phyloP scores from a whole-genome alignment of 1,140 invertebrate genomes.

The Cephus cinctus region DNA sequence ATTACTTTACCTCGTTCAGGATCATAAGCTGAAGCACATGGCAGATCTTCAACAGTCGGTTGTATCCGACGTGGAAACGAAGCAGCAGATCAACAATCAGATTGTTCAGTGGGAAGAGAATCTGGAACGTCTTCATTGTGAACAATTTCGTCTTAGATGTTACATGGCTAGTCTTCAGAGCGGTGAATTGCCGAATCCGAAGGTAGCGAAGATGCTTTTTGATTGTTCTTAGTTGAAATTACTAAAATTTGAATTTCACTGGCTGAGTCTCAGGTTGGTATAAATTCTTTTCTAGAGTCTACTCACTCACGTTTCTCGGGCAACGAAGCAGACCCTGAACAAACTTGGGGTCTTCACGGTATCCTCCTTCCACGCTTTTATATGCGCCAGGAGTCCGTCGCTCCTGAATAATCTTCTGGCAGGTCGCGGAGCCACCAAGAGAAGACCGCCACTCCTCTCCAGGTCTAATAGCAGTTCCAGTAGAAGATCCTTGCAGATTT shows the following conservation, averaged over 20 bases:
- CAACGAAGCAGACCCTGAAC: constrained; percentile 92
- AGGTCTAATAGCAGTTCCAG: constrained; percentile 86
- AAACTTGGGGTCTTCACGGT: constrained; percentile 96
- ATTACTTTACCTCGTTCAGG: constrained; percentile 59
- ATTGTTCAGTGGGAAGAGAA: constrained; percentile 97
- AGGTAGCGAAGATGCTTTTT: constrained; percentile 64
- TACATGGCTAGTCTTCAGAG: constrained; percentile 96
- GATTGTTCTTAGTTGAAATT: too few species aligned
- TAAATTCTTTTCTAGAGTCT: constrained; percentile 72
- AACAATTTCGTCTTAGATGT: constrained; percentile 93
- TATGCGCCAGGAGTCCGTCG: constrained; percentile 91
- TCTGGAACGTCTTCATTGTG: constrained; percentile 91
- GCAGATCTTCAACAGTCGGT: constrained; percentile 94
- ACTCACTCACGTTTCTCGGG: constrained; percentile 90
- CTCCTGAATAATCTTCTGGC: constrained; percentile 89
- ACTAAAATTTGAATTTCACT: not conserved
- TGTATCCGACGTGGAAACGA: constrained; percentile 86
- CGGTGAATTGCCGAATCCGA: constrained; percentile 95
- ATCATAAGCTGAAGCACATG: constrained; percentile 96
- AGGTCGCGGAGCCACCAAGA: constrained; percentile 84
- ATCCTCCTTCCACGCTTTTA: constrained; percentile 96
- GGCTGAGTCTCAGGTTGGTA: too few species aligned
- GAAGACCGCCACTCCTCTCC: constrained; percentile 80
- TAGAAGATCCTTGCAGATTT: constrained; percentile 78
- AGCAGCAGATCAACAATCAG: constrained; percentile 88